Percentiles rank a stretch among this genome's conserved stretches.
Evolutionary conservation across 2,888 invertebrate species (phyloP).

Genomic region (Anticlea derivata): DNA sequence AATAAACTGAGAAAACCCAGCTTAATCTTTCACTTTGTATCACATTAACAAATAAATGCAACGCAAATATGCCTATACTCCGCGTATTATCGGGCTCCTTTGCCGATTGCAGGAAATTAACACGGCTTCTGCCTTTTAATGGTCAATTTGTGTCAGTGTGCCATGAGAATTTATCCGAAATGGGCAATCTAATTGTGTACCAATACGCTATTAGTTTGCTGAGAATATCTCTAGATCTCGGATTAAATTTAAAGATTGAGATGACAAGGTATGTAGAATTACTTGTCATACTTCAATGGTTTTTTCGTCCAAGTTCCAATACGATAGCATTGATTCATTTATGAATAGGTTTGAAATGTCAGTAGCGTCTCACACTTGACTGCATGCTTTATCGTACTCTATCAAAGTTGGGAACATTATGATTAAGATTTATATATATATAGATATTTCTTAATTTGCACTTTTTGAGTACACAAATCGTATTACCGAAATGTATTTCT

Average conservation of each 20-base stretch:
- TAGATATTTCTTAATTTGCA: too few relatives aligned
- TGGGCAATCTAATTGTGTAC: conserved; percentile 22
- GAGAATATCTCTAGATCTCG: conserved; percentile 23
- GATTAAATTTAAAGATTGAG: conserved; percentile 26
- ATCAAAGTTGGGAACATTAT: conserved; percentile 18
- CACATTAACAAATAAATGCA: conserved; percentile 72
- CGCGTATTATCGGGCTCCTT: conserved; percentile 58
- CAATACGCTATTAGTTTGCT: conserved; percentile 9
- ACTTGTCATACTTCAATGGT: too few relatives aligned
- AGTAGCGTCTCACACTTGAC: conserved; percentile 48
- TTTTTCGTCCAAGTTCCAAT: conserved; percentile 37
- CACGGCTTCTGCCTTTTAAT: conserved; percentile 42
- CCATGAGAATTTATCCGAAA: conserved; percentile 48
- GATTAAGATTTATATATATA: too few relatives aligned
- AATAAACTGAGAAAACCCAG: conserved; percentile 65
- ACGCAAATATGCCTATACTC: conserved; percentile 60
- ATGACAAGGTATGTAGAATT: conserved; percentile 34
- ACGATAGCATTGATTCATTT: conserved; percentile 42
- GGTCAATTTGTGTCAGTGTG: conserved; percentile 54
- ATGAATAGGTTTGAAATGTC: conserved; percentile 52
- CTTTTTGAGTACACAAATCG: too few relatives aligned
- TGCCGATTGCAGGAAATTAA: conserved; percentile 54
- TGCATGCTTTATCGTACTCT: conserved; percentile 31
- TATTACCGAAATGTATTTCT: too few relatives aligned
- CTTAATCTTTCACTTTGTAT: conserved; percentile 79